Evolutionary conservation across 35 echinoderm and acorn worm genomes (phyloP), one percentile per base, ranked within the genome.

Genomic region (Ptychodera flava): DNA sequence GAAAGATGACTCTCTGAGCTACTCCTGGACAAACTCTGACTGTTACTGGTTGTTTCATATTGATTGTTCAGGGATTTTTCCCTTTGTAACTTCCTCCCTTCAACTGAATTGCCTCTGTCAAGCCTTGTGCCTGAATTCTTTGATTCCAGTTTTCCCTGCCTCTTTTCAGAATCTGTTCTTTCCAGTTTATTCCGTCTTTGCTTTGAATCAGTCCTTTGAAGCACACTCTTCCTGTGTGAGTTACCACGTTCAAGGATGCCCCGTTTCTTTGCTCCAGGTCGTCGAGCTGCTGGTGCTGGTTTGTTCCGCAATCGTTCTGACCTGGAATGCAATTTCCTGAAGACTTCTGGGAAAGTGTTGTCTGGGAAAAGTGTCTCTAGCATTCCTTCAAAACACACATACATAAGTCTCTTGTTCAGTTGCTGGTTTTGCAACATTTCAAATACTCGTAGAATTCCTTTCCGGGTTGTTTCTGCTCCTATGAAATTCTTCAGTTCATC

Each of bases 401-500:
- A 93, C 33, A 99, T 79, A 78, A 93, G 90, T 30, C 92, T 77
- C 76, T 92, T 99, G 88, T 99, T 99, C 6, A 99, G 86, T 28
- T 78, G 85, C 12, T 82, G 84, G 35, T 92, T 94, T 64, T 99
- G 96, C 29, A 99, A 88, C 96, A 99, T 99, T 80, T 99, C 88
- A 76, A 99, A 94, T 1, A 91, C 84, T 1, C 96, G 82, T 36
- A 99, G 38, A 85, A 93, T 94, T 28, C 96, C 96, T 0, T 90
- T 87, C 22, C 96, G 36, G 0, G 92, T 99, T 0, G 96, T 99
- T 77, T 99, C 96, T 0, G 92, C 87, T 31, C 93, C 96, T 35
- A 99, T 99, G 79, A 99, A 99, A 87, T 92, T 99, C 86, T 99
- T 99, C 83, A 99, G 83, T 35, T 99, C 96, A 86, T 99, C 96